Evolutionary conservation across 1,140 invertebrate species (phyloP).

Genomic region (Manduca sexta): DNA sequence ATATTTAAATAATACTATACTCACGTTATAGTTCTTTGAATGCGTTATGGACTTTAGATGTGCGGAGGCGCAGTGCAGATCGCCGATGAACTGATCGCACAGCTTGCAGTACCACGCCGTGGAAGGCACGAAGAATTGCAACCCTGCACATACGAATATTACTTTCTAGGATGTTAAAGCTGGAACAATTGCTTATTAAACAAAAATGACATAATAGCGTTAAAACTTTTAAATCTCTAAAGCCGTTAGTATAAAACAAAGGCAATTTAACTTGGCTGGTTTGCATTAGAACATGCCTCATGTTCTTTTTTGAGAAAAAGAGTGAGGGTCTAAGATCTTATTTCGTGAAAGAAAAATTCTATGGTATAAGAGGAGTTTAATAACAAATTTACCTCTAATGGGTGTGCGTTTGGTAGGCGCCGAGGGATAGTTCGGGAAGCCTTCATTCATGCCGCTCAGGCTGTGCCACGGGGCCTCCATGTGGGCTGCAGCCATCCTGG

Average conservation of each 20-base stretch:
- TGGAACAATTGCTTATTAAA: too few species aligned
- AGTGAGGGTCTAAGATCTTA: too few species aligned
- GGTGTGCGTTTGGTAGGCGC: constrained; percentile 84
- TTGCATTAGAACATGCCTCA: too few species aligned
- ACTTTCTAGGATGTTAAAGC: too few species aligned
- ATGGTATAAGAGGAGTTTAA: too few species aligned
- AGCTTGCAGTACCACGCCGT: constrained; percentile 93
- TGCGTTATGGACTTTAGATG: constrained; percentile 87
- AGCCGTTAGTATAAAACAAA: too few species aligned
- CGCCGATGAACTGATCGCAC: constrained; percentile 89
- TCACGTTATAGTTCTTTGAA: constrained; percentile 85
- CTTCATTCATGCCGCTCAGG: constrained; percentile 73
- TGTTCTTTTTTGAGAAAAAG: too few species aligned
- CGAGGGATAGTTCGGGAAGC: constrained; percentile 78
- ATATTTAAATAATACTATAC: constrained; percentile 45
- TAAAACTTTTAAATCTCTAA: too few species aligned
- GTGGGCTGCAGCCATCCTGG: constrained; percentile 77
- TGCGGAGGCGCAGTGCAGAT: constrained; percentile 87
- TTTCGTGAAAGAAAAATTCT: too few species aligned
- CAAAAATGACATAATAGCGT: too few species aligned
- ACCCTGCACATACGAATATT: constrained; percentile 68
- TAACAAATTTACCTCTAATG: constrained; percentile 78
- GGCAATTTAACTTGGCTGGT: too few species aligned
- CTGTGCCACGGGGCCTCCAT: constrained; percentile 86
- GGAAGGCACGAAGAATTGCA: constrained; percentile 89